Base-by-base conservation (phyloP, 1,140 invertebrate genomes). In the Helicorthomorpha holstii region DNA sequence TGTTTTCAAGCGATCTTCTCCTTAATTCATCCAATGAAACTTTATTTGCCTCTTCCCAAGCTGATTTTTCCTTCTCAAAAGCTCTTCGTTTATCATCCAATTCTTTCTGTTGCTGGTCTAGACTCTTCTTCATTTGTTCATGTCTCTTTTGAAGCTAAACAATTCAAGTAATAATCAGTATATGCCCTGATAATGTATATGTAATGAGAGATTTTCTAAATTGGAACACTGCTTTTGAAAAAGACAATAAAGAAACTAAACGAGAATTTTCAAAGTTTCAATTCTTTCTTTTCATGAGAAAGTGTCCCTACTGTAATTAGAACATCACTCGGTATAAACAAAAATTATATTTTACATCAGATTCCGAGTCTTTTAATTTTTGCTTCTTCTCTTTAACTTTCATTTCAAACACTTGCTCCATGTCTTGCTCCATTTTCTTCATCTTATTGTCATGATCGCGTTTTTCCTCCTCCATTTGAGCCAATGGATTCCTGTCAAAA, bases 381-480 rank as follows among this genome's bases (percentile, higher is more conserved):
- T 88, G 85, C 62, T 86, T 85, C 70, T 93, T 93, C 63, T 93
- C 88, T 57, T 84, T 80, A 1, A 93, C 90, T 67, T 86, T 89
- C 75, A 82, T 80, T 62, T 85, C 82, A 65, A 86, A 85, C n/a
- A 91, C 85, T 72, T 95, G 89, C 66, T 97, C 86, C 83, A 93
- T 92, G 68, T 96, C 92, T 48, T 77, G 78, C 65, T 93, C 87
- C 84, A 95, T 91, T 66, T 91, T 93, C 65, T 90, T 90, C 80
- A 98, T 92, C 69, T 95, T 94, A 41, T 79, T 73, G 63, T 94
- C 88, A 60, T 95, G 91, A 63, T 96, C 92, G 50, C 85, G 79
- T 66, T 94, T 94, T 64, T 98, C 93, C 64, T 96, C 92, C 66
- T 96, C 92, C 82, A 98, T 89, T 69, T 96, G 92, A 54, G 89